Conservation (phyloP, 2,113 vertebrate genomes). For the Antechinus stuartii region DNA sequence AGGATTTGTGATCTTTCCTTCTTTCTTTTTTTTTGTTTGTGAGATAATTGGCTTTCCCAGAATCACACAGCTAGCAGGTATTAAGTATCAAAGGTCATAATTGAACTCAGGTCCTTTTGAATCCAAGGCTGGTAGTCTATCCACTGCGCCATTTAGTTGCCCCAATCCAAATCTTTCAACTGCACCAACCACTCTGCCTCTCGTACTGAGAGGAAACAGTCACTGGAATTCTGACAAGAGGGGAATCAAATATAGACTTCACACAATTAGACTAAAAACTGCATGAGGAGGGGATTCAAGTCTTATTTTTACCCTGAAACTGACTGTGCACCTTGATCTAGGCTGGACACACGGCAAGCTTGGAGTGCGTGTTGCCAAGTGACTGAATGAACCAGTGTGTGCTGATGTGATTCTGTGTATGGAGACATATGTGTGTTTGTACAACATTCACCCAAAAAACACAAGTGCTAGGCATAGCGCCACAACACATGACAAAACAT, state of each 20-base stretch:
- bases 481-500: conserved; percentile 5
- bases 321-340: neutral
- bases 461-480: conserved; percentile 25
- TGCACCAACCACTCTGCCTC: neutral
- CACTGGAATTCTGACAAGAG: neutral
- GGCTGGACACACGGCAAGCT: neutral
- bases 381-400: neutral
- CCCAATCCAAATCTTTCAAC: neutral
- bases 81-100: too few relatives aligned
- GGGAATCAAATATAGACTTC: neutral
- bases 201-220: neutral
- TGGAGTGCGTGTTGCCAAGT: neutral
- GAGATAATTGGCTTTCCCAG: too few relatives aligned
- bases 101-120: too few relatives aligned
- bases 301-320: neutral
- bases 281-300: neutral
- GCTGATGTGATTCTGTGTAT: neutral
- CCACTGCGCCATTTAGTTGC: too few relatives aligned
- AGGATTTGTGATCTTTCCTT: neutral
- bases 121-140: too few relatives aligned
- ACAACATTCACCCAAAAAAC: conserved; percentile 20
- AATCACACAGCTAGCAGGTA: too few relatives aligned
- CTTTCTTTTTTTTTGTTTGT: too few relatives aligned
- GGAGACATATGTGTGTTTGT: neutral
- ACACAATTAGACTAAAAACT: neutral